Evolutionary conservation across 1,140 invertebrate species (phyloP), one percentile per base, ranked within the genome.

Genomic region (Samia ricini): DNA sequence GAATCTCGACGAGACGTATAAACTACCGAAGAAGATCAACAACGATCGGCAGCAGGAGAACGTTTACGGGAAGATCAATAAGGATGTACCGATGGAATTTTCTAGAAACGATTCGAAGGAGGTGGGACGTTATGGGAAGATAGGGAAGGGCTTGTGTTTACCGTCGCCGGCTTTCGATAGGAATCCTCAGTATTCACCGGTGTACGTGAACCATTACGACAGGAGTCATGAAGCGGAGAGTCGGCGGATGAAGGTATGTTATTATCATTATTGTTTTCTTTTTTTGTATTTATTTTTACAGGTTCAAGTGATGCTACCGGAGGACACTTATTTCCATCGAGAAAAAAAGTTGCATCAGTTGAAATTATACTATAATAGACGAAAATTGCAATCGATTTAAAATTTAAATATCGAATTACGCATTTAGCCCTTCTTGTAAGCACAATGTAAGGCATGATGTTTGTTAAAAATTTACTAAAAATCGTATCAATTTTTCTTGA

Each of bases 161-260:
- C 72, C 82, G 1, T 85, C 83, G 4, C 75, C 84, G 0, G 71
- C 83, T 0, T 89, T 74, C 48, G 83, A 89, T 15, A 79, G 83
- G 29, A 88, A 81, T 59, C 86, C 83, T 3, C 83, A 89, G 24
- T 89, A 89, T 61, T 77, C 81, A 0, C 87, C 87, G 0, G 85
- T 89, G 1, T 88, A 88, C 50, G 72, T 72, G 10, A 58, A 58
- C 18, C 26, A 42, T 22, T 82, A 82, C 23, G 85, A 89, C 23
- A 77, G 83, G 21, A 83, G 83, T 63, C 50, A 69, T 26, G 85
- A 89, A 42, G 81, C 87, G 8, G 87, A 89, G 50, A 78, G 29
- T 55, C 83, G 74, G 63, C 76, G 87, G 29, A 75, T 79, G 2
- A 79, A 81, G 84, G 85, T 86, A 75, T 62, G 79, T 72, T 56